These are phyloP conservation scores for Mesorhabditis sp. DNA, from an alignment of 2,888 invertebrate species.

Conservation along the genomic window DNA sequence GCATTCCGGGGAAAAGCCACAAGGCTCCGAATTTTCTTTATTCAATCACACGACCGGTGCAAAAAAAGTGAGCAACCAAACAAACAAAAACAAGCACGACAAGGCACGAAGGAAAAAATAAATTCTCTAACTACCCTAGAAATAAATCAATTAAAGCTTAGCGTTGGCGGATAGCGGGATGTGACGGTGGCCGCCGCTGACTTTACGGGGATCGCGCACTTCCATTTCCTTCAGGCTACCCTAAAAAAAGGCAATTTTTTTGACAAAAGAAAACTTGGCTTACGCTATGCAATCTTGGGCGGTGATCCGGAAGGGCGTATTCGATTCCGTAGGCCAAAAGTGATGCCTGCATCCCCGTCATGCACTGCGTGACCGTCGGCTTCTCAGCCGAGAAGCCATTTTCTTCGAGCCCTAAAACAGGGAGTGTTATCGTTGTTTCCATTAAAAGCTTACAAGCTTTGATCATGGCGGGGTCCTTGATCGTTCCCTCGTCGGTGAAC, in stretches of 20 bases:
- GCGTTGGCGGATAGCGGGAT: conserved; percentile 15
- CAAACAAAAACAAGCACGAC: neutral
- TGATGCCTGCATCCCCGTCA: conserved; percentile 35
- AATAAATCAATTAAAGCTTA: neutral
- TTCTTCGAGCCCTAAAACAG: neutral
- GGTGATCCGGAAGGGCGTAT: conserved; percentile 14
- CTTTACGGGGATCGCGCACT: conserved; percentile 42
- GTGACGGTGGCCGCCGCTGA: conserved; percentile 40
- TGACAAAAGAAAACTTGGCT: neutral
- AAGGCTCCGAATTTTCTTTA: no score
- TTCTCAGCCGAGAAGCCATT: conserved; percentile 21
- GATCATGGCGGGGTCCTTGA: conserved; percentile 23
- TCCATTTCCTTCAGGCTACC: conserved; percentile 53
- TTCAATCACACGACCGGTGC: neutral
- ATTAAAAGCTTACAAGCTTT: conserved; percentile 18
- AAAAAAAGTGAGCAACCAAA: neutral
- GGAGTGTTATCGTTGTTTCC: neutral
- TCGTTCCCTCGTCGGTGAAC: conserved; percentile 20
- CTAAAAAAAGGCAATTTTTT: conserved; percentile 18
- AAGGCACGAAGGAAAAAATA: neutral
- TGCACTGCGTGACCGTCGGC: conserved; percentile 34
- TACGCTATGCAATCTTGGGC: conserved; percentile 32
- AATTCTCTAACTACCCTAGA: neutral
- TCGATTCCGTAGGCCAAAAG: conserved; percentile 37
- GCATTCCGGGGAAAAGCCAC: no score